phyloP scores from a whole-genome alignment of 2,113 vertebrate genomes.

The Erythrolamprus reginae region DNA sequence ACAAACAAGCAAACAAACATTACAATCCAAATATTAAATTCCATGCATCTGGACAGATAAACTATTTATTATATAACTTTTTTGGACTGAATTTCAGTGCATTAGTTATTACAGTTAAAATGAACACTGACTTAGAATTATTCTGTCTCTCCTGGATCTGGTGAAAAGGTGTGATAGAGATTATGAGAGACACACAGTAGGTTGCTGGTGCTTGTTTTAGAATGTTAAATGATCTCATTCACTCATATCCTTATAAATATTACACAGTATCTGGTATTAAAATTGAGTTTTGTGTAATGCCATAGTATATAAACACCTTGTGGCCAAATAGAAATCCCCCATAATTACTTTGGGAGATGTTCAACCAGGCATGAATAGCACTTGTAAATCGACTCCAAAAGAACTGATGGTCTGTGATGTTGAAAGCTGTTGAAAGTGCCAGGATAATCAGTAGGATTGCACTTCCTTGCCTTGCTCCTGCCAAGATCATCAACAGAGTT shows the following conservation, averaged over 20 bases:
- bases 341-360: neutral
- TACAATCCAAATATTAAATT: neutral
- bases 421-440: neutral
- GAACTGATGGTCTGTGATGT: neutral
- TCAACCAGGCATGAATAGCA: neutral
- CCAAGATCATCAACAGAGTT: neutral
- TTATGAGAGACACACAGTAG: neutral
- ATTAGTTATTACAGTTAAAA: neutral
- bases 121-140: neutral
- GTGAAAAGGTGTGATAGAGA: neutral
- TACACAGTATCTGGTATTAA: neutral
- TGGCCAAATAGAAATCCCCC: neutral
- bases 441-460: neutral
- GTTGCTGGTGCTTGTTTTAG: neutral
- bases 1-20: no score
- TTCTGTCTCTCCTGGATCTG: neutral
- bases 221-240: neutral
- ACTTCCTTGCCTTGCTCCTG: neutral
- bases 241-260: neutral
- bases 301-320: neutral
- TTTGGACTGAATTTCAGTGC: neutral
- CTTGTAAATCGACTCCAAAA: neutral
- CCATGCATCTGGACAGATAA: neutral
- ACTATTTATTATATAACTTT: neutral
- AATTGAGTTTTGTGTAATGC: neutral